Percentiles rank a stretch among this genome's conserved stretches.
These are phyloP conservation scores for Campoletis sonorensis DNA, from an alignment of 1,140 invertebrate species.

Conservation along the genomic window DNA sequence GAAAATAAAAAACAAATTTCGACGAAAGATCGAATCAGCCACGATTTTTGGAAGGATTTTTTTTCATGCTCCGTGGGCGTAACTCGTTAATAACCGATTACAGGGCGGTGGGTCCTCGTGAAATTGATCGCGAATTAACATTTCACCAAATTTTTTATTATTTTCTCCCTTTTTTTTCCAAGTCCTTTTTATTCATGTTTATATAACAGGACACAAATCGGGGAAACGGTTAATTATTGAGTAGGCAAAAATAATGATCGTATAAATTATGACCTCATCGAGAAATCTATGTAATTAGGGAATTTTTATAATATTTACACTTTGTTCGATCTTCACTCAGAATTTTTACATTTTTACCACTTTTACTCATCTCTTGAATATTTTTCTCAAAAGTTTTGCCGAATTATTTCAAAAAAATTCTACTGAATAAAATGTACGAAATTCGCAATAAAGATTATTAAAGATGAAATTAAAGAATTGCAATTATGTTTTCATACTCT, in stretches of 20 bases:
- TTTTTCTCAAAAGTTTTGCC: too few species aligned
- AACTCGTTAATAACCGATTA: constrained; percentile 63
- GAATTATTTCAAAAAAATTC: not conserved
- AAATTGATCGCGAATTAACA: constrained; percentile 63
- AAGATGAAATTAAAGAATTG: too few species aligned
- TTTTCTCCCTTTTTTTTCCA: not conserved
- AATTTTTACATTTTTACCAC: not conserved
- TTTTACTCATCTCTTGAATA: too few species aligned
- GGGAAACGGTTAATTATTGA: not conserved
- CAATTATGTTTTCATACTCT: too few species aligned
- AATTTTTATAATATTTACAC: not conserved
- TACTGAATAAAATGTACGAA: not conserved
- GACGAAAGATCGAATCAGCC: constrained; percentile 2
- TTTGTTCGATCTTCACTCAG: not conserved
- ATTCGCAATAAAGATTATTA: too few species aligned
- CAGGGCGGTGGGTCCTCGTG: constrained; percentile 52
- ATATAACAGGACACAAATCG: not conserved
- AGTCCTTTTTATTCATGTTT: not conserved
- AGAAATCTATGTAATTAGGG: not conserved
- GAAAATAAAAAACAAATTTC: constrained; percentile 29
- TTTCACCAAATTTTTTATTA: constrained; percentile 41
- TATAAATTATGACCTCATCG: not conserved
- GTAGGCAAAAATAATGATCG: not conserved
- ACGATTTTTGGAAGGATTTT: constrained; percentile 30
- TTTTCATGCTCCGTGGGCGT: constrained; percentile 43